Base-by-base conservation (phyloP, 2,113 vertebrate species). In the Amphiprion percula region DNA sequence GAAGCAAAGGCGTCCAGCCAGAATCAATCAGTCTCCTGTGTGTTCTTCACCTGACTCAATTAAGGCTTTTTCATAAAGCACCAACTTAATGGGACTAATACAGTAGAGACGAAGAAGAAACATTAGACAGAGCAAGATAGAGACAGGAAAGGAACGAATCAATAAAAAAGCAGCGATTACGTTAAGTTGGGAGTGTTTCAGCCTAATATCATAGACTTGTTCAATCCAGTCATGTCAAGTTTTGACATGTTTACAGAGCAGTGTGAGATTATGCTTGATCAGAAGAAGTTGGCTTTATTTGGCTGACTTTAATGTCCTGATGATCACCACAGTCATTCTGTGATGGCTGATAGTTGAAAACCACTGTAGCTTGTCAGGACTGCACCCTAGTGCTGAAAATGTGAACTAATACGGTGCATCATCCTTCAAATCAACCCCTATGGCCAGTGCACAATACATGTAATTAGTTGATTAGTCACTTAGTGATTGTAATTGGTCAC, bases 1-100 rank as follows among this genome's bases (percentile, higher is more conserved):
- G 21, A 50, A 88, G 80, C 69, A 74, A 89, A 78, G 80, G 74
- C 68, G 54, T 84, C 66, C 79, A 83, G 41, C 26, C 83, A 67
- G 74, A 92, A 91, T 82, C 92, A 92, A 89, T 91, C 80, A 69
- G 79, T 82, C 87, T 90, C 87, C 87, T 83, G 81, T 80, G 77
- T 80, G 75, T 64, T 80, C n/a, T 68, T 68, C 82, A 72, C 80
- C 83, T 83, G 78, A 88, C 87, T 92, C 82, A 90, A 88, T 91
- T 90, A 91, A 70, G 82, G 85, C 68, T 66, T 81, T 87, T 88
- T 91, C 87, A 90, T 89, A 87, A 85, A 82, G 69, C 85, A 23
- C 28, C 28, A 24, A 44, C 30, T 52, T 83, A 83, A 84, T 84
- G 79, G 55, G 21, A 49, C 78, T 76, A 85, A 87, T 76, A 77